These are phyloP conservation scores for Trypoxylus dichotomus DNA, from an alignment of 1,140 invertebrate species.

Conservation along the genomic window DNA sequence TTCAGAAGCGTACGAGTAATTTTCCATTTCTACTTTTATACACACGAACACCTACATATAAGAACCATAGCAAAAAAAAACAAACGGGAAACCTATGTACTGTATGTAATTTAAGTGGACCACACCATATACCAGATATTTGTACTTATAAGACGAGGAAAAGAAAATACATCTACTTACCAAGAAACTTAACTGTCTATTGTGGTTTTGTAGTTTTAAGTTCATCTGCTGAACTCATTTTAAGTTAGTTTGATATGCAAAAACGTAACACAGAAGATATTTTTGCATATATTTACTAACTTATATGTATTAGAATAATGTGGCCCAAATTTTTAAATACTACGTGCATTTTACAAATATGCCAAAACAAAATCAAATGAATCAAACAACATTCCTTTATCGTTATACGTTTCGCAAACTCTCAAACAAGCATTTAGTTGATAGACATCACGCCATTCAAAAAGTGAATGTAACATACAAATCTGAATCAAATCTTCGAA, in stretches of 20 bases:
- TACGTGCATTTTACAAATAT: no score
- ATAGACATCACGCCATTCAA: neutral
- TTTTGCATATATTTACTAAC: slow-evolving; percentile 23
- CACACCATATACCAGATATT: slow-evolving; percentile 29
- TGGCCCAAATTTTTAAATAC: neutral
- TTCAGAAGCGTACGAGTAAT: slow-evolving; percentile 16
- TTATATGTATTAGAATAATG: neutral
- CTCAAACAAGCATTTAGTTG: neutral
- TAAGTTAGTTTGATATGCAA: slow-evolving; percentile 1
- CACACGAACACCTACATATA: slow-evolving; percentile 7
- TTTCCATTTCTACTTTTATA: slow-evolving; percentile 30
- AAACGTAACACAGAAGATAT: neutral
- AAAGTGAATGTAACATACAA: no score
- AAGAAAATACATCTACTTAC: slow-evolving; percentile 7
- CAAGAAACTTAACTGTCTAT: slow-evolving; percentile 25
- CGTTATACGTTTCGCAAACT: neutral
- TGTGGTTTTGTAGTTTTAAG: slow-evolving; percentile 24
- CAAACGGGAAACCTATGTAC: slow-evolving; percentile 3
- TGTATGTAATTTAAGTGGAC: slow-evolving; percentile 30
- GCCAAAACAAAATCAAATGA: no score
- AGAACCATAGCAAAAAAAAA: slow-evolving; percentile 19
- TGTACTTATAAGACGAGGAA: slow-evolving; percentile 21
- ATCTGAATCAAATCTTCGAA: neutral
- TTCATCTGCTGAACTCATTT: slow-evolving; percentile 22
- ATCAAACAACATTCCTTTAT: no score